Evolutionary conservation across 2,113 vertebrate genomes (phyloP), one percentile per base, ranked within the genome.

Genomic region (Tragulus kanchil): DNA sequence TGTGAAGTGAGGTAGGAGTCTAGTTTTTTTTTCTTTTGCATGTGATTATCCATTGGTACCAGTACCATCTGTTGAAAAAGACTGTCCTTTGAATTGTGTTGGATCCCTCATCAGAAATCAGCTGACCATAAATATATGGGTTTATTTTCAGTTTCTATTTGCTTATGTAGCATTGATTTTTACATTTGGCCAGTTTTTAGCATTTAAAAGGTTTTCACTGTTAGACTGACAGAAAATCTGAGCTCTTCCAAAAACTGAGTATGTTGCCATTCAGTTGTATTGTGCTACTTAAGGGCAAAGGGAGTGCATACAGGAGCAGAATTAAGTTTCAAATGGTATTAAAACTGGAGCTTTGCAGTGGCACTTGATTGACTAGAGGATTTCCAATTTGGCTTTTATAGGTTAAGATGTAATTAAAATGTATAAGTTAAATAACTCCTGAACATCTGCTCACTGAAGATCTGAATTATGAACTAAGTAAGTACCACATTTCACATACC

Each of bases 341-440:
- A 88, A 94, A 85, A 82, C 28, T 85, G 28, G 54, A 84, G 36
- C 36, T 83, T 86, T 61, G 28, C 8, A 2, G 11, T 73, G 23
- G 65, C 71, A 86, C 21, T 64, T 36, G 12, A 69, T 58, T 11
- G 16, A 50, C 11, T 19, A 65, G 50, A 54, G 36, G 59, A 54
- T 88, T 73, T 84, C 50, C 78, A 52, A 59, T 95, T 83, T 48
- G 79, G 19, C 23, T 93, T 90, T 87, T 45, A 73, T n/a, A 77
- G 61, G 7, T 88, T 59, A 73, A 52, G 31, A 45, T 59, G 23
- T 84, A 19, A 71, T 92, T 79, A 54, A 58, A 56, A 89, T 67
- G 10, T 79, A 8, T 52, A 59, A 81, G 78, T 90, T 96, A 67
- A 19, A 25, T 45, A 73, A 16, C 36, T 50, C 26, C 58, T 28